Percentiles rank a stretch among this genome's conserved stretches.
Conservation (phyloP, 2,113 vertebrate genomes). For the Xiphophorus hellerii region DNA sequence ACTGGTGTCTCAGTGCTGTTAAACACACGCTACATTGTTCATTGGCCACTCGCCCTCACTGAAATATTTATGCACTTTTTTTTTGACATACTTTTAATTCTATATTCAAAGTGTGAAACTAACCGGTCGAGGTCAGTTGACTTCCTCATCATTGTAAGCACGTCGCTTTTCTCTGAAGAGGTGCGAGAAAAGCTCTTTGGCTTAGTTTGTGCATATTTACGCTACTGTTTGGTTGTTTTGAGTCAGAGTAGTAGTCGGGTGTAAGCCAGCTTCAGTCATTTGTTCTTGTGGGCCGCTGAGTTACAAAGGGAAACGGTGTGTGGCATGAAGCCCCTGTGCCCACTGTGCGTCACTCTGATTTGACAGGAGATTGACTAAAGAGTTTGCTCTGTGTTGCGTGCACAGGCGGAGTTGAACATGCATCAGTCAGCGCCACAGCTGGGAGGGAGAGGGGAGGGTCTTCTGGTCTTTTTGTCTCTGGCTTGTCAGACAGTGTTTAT, state of each 20-base stretch:
- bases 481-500: constrained; percentile 69
- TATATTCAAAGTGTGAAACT: background rate
- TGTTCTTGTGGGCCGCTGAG: constrained; percentile 16
- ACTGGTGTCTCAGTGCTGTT: constrained; percentile 1
- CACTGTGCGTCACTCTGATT: constrained; percentile 18
- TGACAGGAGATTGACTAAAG: constrained; percentile 29
- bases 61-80: background rate
- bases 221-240: background rate
- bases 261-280: constrained; percentile 45
- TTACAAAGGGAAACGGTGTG: constrained; percentile 35
- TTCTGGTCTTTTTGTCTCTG: constrained; percentile 41
- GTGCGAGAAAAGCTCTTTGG: background rate
- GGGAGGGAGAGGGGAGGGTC: constrained; percentile 37
- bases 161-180: background rate
- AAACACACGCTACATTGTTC: background rate
- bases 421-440: constrained; percentile 51
- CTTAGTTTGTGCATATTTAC: background rate
- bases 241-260: background rate
- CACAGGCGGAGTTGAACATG: constrained; percentile 34
- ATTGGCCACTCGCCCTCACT: no score
- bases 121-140: background rate
- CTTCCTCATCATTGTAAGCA: background rate
- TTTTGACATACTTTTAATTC: background rate
- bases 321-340: constrained; percentile 42
- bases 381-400: constrained; percentile 3